phyloP scores from a whole-genome alignment of 1,140 invertebrate genomes.

The Elymnias hypermnestra region DNA sequence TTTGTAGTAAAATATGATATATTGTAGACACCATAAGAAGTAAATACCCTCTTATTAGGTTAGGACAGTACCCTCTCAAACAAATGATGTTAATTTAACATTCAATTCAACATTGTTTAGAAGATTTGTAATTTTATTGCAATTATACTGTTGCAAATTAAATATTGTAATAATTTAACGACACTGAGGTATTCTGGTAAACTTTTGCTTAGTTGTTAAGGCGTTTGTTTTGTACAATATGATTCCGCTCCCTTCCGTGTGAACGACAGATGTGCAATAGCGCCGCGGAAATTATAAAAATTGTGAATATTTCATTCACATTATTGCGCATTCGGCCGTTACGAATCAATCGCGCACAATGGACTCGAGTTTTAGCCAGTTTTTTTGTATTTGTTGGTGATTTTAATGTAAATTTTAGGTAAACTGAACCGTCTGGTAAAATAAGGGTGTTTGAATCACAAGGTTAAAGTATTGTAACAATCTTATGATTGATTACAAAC shows the following conservation, averaged over 20 bases:
- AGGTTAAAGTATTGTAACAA: slow-evolving; percentile 55
- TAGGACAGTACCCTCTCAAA: too few species aligned
- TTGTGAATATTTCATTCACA: slow-evolving; percentile 74
- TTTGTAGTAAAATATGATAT: too few species aligned
- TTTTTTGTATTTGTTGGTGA: slow-evolving; percentile 66
- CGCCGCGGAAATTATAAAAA: slow-evolving; percentile 65
- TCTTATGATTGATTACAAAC: slow-evolving; percentile 74
- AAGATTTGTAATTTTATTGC: too few species aligned
- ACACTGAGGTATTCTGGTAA: slow-evolving; percentile 1
- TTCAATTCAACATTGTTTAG: too few species aligned
- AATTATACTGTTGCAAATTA: too few species aligned
- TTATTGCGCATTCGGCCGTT: slow-evolving; percentile 71
- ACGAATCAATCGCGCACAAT: slow-evolving; percentile 73
- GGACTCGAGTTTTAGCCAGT: slow-evolving; percentile 58
- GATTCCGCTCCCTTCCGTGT: slow-evolving; percentile 60
- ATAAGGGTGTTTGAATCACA: slow-evolving; percentile 47
- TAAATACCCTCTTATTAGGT: too few species aligned
- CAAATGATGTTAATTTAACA: too few species aligned
- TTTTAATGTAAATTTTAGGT: slow-evolving; percentile 73
- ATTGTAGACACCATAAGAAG: too few species aligned
- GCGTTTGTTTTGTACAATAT: slow-evolving; percentile 29
- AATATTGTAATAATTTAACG: slow-evolving; percentile 1
- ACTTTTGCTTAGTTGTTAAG: slow-evolving; percentile 14
- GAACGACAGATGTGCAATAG: slow-evolving; percentile 66
- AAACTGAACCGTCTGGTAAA: slow-evolving; percentile 56